A percentile compares a stretch with the other conserved stretches of the same genome.
Evolutionary conservation across 2,797 vertebrate species (phyloP).

Genomic region (Enteromius fasciolatus): DNA sequence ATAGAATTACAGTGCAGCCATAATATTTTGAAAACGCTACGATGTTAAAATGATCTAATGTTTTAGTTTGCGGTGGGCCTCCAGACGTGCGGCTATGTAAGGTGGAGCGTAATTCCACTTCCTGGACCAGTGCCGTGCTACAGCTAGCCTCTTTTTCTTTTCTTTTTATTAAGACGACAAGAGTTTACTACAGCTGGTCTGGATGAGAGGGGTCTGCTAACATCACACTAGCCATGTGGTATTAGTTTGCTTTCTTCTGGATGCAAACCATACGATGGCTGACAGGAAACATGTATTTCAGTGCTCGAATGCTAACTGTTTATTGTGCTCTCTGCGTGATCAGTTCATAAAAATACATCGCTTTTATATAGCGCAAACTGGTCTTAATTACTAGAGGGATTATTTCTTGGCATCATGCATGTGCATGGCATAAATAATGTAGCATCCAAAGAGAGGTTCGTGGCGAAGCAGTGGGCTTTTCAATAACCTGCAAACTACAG

Average conservation of each 20-base stretch:
- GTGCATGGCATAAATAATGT: slow-evolving; percentile 26
- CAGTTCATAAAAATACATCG: slow-evolving; percentile 35
- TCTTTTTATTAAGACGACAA: slow-evolving; percentile 59
- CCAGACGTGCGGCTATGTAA: slow-evolving; percentile 14
- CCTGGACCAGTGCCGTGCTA: slow-evolving; percentile 61
- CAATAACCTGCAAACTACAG: slow-evolving; percentile 30
- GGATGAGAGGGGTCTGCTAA: slow-evolving; percentile 21
- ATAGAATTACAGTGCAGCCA: slow-evolving; percentile 16
- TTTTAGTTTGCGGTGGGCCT: background rate
- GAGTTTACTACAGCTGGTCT: slow-evolving; percentile 31
- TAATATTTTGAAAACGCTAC: slow-evolving; percentile 19
- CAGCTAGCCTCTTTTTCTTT: slow-evolving; percentile 52
- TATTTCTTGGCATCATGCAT: slow-evolving; percentile 24
- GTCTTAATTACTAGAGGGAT: slow-evolving; percentile 22
- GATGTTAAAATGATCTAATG: slow-evolving; percentile 8
- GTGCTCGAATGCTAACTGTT: slow-evolving; percentile 32
- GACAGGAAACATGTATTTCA: slow-evolving; percentile 36
- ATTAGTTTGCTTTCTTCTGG: slow-evolving; percentile 29
- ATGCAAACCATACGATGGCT: slow-evolving; percentile 27
- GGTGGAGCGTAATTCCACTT: slow-evolving; percentile 47
- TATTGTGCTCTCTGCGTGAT: slow-evolving; percentile 27
- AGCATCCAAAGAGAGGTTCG: slow-evolving; percentile 19
- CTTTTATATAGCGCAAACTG: slow-evolving; percentile 21
- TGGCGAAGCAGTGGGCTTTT: slow-evolving; percentile 23
- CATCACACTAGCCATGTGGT: slow-evolving; percentile 35